Evolutionary conservation across 2,113 vertebrate genomes (phyloP).

Genomic region (human (Homo sapiens)): DNA sequence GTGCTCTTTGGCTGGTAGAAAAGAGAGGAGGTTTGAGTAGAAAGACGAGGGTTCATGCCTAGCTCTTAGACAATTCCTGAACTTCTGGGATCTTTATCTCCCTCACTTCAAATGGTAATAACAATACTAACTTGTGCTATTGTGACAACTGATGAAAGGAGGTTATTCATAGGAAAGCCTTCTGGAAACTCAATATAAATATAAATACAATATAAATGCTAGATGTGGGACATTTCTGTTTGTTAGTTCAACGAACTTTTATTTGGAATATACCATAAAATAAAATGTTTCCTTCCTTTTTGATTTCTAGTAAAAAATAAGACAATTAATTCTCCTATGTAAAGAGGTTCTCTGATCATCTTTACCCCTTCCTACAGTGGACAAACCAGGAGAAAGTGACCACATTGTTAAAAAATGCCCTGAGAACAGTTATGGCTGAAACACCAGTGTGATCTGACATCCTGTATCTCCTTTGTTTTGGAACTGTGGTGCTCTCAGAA

Average conservation of each 20-base stretch:
- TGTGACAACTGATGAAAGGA: not conserved
- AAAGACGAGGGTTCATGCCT: not conserved
- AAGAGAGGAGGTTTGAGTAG: not conserved
- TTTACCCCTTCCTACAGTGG: not conserved
- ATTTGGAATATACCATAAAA: not conserved
- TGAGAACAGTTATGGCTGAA: not conserved
- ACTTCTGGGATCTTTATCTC: not conserved
- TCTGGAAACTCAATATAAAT: not conserved
- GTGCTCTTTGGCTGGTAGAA: not conserved
- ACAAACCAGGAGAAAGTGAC: not conserved
- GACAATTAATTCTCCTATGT: not conserved
- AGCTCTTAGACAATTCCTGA: not conserved
- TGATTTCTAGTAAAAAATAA: not conserved
- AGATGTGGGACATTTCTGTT: not conserved
- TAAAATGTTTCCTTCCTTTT: not conserved
- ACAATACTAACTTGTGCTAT: not conserved
- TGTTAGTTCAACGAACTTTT: not conserved
- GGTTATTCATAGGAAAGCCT: not conserved
- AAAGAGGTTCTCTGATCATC: not conserved
- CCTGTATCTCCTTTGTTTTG: not conserved
- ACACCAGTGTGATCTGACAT: not conserved
- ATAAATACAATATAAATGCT: not conserved
- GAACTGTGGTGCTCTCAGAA: not conserved
- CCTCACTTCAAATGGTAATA: not conserved
- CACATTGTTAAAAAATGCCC: rapidly evolving